These are phyloP conservation scores for Oreochromis tanganicae DNA, from an alignment of 2,113 vertebrate genomes.

Conservation along the genomic window DNA sequence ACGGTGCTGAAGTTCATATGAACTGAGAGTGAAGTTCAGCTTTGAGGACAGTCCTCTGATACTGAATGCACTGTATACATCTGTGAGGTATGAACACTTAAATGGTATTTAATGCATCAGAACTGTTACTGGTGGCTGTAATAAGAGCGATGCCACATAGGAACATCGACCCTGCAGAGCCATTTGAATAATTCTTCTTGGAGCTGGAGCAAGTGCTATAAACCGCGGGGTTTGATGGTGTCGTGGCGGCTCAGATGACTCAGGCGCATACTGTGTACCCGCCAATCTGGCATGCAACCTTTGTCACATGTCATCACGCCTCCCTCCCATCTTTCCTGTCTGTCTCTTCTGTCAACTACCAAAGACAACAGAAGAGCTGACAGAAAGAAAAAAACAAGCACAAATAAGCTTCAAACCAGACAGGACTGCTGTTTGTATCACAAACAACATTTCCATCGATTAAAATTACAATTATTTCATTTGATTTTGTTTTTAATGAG, in stretches of 20 bases:
- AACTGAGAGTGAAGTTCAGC: accelerated
- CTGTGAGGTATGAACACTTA: background rate
- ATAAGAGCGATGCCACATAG: background rate
- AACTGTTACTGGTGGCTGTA: accelerated
- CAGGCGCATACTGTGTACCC: conserved; percentile 53
- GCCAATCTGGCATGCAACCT: conserved; percentile 62
- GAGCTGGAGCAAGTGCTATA: conserved; percentile 1
- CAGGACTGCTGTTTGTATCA: background rate
- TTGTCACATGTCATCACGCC: conserved; percentile 54
- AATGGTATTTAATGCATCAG: background rate
- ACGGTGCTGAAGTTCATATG: background rate
- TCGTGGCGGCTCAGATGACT: conserved; percentile 50
- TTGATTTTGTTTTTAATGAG: background rate
- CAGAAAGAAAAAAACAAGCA: background rate
- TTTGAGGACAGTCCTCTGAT: accelerated
- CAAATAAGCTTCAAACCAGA: background rate
- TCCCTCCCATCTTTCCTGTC: conserved; percentile 51
- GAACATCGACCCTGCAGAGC: background rate
- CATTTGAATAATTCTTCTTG: background rate
- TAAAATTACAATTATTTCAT: background rate
- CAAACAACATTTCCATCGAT: background rate
- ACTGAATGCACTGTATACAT: accelerated
- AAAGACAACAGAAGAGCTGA: background rate
- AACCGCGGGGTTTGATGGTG: conserved; percentile 27
- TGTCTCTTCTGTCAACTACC: conserved; percentile 27